A percentile compares a stretch with the other conserved stretches of the same genome.
phyloP scores from a whole-genome alignment of 2,797 vertebrate genomes.

The Melanogrammus aeglefinus region DNA sequence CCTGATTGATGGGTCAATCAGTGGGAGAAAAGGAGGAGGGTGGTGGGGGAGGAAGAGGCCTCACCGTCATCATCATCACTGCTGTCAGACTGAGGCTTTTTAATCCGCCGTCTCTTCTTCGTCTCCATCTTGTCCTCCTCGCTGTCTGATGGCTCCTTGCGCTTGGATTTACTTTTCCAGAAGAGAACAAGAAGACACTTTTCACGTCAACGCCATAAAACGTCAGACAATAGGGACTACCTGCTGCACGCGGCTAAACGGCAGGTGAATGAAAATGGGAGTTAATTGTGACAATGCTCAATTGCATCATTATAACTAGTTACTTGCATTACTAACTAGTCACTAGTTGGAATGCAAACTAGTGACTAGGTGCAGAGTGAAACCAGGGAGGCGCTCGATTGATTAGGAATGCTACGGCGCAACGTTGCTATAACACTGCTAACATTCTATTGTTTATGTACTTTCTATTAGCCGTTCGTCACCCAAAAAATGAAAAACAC shows the following conservation, averaged over 20 bases:
- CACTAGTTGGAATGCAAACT: too few species aligned
- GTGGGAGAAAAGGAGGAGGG: background rate
- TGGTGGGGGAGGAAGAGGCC: background rate
- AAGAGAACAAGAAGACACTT: background rate
- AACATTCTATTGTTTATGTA: background rate
- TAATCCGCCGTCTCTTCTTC: constrained; percentile 88
- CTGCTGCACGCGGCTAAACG: background rate
- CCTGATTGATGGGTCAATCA: background rate
- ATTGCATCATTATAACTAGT: too few species aligned
- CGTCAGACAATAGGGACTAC: background rate
- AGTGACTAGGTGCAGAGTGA: too few species aligned
- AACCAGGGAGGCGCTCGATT: too few species aligned
- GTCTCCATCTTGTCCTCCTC: constrained; percentile 79
- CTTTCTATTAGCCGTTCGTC: background rate
- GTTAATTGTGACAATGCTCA: too few species aligned
- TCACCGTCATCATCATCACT: constrained; percentile 85
- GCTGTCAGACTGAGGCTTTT: constrained; percentile 83
- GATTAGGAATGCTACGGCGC: too few species aligned
- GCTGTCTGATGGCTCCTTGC: constrained; percentile 68
- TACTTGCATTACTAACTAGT: too few species aligned
- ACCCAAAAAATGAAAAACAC: too few species aligned
- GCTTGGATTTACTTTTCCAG: constrained; percentile 75
- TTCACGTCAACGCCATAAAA: background rate
- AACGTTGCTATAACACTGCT: background rate
- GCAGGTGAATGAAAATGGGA: background rate